phyloP scores from a whole-genome alignment of 2,797 vertebrate genomes.

The Acanthopagrus latus region DNA sequence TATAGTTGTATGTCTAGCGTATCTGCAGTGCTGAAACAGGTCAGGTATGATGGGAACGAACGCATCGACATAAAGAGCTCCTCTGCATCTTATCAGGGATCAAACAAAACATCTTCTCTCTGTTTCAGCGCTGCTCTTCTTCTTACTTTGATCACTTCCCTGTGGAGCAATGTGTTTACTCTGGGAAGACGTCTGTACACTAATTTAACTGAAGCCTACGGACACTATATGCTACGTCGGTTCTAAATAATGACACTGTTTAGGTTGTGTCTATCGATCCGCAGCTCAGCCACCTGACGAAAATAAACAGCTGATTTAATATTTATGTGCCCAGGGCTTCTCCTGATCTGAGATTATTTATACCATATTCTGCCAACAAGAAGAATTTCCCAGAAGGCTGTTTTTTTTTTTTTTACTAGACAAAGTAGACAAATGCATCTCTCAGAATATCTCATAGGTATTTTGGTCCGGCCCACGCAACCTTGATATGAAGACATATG shows the following conservation, averaged over 20 bases:
- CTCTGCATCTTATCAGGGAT: slow-evolving; percentile 14
- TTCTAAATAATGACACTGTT: slow-evolving; percentile 19
- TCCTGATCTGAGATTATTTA: slow-evolving; percentile 53
- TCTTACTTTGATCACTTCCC: slow-evolving; percentile 36
- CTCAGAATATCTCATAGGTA: slow-evolving; percentile 22
- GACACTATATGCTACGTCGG: neutral
- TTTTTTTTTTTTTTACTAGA: slow-evolving; percentile 35
- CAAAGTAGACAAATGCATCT: slow-evolving; percentile 43
- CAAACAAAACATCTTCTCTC: slow-evolving; percentile 5
- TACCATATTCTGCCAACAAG: slow-evolving; percentile 21
- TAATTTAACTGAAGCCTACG: slow-evolving; percentile 9
- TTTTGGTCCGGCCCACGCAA: neutral
- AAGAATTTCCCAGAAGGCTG: slow-evolving; percentile 40
- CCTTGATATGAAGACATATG: neutral
- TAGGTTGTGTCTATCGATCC: slow-evolving; percentile 50
- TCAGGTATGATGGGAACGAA: fast-evolving
- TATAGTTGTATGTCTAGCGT: neutral
- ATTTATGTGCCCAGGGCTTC: slow-evolving; percentile 39
- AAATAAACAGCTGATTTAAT: slow-evolving; percentile 44
- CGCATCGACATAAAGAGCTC: neutral
- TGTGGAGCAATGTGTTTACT: slow-evolving; percentile 35
- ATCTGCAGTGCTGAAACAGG: neutral
- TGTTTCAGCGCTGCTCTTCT: slow-evolving; percentile 23
- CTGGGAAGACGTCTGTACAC: neutral
- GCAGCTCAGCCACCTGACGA: slow-evolving; percentile 35